Evolutionary conservation across 2,797 vertebrate genomes (phyloP).

Genomic region (Eptatretus atami): DNA sequence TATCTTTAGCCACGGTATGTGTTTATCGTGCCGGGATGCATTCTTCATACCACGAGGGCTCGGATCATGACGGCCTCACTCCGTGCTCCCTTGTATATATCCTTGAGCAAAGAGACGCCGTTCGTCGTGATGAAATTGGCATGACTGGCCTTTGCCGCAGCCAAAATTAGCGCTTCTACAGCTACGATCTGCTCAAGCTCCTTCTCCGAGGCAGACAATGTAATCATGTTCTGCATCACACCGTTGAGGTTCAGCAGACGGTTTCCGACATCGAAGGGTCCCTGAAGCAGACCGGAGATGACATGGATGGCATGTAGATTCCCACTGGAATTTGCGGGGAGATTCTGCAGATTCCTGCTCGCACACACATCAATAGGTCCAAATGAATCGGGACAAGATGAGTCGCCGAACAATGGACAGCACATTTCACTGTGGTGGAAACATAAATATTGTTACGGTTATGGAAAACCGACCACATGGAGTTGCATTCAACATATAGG

Average conservation of each 20-base stretch:
- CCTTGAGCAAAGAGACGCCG: constrained; percentile 58
- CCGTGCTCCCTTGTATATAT: constrained; percentile 76
- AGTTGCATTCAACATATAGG: too few species aligned
- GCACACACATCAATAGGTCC: too few species aligned
- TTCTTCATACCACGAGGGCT: constrained; percentile 47
- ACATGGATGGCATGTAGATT: constrained; percentile 71
- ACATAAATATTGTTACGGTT: too few species aligned
- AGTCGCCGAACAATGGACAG: too few species aligned
- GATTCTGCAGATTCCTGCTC: too few species aligned
- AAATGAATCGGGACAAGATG: too few species aligned
- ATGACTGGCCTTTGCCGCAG: constrained; percentile 65
- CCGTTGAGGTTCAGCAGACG: constrained; percentile 54
- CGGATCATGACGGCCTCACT: constrained; percentile 73
- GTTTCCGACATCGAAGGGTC: constrained; percentile 58
- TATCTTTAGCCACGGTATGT: too few species aligned
- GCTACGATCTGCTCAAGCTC: constrained; percentile 65
- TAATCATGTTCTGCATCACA: constrained; percentile 55
- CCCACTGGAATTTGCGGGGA: constrained; percentile 14
- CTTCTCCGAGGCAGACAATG: constrained; percentile 41
- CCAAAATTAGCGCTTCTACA: constrained; percentile 69
- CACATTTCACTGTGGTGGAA: too few species aligned
- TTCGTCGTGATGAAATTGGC: constrained; percentile 85
- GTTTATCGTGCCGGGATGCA: too few species aligned
- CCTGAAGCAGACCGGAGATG: constrained; percentile 63
- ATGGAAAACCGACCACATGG: too few species aligned